Evolutionary conservation across 53 echinoderm and acorn worm genomes (phyloP).

Genomic region (Pentamera pediparva): DNA sequence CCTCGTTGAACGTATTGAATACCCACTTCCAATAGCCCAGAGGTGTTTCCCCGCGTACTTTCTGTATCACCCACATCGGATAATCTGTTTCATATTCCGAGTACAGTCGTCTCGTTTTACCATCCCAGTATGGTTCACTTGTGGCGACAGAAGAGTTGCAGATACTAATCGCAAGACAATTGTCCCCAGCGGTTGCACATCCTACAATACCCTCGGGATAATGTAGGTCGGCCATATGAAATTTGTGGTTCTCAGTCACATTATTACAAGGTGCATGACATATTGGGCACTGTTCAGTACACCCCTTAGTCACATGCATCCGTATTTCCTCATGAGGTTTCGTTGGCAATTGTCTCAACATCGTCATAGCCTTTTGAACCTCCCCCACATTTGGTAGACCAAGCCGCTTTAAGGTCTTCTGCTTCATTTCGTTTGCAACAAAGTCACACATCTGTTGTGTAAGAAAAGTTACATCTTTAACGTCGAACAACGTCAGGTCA

Average conservation of each 20-base stretch:
- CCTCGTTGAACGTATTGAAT: slow-evolving; percentile 7
- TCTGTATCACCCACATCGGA: slow-evolving; percentile 21
- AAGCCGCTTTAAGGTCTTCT: not conserved
- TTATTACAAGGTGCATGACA: slow-evolving; percentile 26
- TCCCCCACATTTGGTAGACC: not conserved
- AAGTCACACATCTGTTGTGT: not conserved
- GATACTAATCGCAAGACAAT: not conserved
- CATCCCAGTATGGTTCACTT: slow-evolving; percentile 2
- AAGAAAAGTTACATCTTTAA: not conserved
- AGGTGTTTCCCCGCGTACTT: slow-evolving; percentile 1
- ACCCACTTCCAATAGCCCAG: slow-evolving; percentile 31
- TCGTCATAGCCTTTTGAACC: not conserved
- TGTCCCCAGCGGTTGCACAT: not conserved
- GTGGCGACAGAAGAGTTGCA: slow-evolving; percentile 22
- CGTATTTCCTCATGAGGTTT: slow-evolving; percentile 18
- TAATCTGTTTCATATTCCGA: slow-evolving; percentile 4
- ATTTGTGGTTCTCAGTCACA: slow-evolving; percentile 2
- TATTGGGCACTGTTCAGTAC: slow-evolving; percentile 20
- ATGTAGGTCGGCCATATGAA: slow-evolving; percentile 16
- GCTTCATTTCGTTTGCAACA: not conserved
- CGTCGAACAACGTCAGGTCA: not conserved
- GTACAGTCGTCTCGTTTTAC: not conserved
- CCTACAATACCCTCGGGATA: slow-evolving; percentile 16
- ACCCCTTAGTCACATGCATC: slow-evolving; percentile 4
- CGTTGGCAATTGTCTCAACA: not conserved